phyloP scores from a whole-genome alignment of 2,888 invertebrate species.

The Conomelus anceps region DNA sequence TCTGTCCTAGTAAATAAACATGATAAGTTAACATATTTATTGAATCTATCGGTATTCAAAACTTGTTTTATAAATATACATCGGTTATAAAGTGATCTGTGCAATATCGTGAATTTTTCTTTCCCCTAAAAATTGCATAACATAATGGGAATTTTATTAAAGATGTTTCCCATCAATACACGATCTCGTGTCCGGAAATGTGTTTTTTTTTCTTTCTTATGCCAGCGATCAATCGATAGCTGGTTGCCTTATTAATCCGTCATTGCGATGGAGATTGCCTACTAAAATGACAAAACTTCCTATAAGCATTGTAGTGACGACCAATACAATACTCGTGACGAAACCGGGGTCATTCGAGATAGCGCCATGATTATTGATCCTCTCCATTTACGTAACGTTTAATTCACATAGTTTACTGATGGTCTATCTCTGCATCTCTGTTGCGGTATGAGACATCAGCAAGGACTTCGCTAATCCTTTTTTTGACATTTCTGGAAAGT shows the following conservation, averaged over 20 bases:
- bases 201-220: neutral
- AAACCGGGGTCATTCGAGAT: neutral
- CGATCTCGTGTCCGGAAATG: neutral
- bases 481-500: too few relatives aligned
- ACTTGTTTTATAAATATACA: too few relatives aligned
- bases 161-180: neutral
- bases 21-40: too few relatives aligned
- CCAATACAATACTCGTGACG: neutral
- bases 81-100: too few relatives aligned
- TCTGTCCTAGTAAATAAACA: too few relatives aligned
- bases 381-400: neutral
- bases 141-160: too few relatives aligned
- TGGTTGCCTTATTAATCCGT: neutral
- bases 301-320: neutral
- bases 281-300: neutral
- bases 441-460: too few relatives aligned
- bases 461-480: too few relatives aligned
- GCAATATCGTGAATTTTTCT: neutral
- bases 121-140: neutral
- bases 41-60: too few relatives aligned
- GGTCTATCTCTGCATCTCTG: neutral
- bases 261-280: neutral
- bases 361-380: neutral
- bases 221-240: neutral
- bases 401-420: neutral